Conservation (phyloP, 1,140 invertebrate genomes). For the Drosophila novamexicana region DNA sequence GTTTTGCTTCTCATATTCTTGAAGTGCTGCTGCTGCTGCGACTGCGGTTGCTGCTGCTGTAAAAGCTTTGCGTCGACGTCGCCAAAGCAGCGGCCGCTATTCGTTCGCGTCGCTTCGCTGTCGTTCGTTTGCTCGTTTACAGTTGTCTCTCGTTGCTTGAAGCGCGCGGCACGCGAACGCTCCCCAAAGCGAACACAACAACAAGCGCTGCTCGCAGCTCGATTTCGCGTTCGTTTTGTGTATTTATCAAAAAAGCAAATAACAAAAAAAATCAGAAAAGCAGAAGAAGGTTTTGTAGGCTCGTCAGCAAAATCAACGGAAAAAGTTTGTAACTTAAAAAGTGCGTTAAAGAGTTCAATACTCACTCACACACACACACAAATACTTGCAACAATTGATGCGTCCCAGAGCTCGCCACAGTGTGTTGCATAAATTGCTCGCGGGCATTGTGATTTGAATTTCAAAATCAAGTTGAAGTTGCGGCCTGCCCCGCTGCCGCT, state of each 20-base stretch:
- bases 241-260: conserved; percentile 40
- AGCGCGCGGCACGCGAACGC: conserved; percentile 74
- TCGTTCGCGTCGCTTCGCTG: conserved; percentile 67
- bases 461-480: conserved; percentile 63
- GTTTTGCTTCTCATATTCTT: conserved; percentile 80
- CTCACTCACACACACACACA: background rate
- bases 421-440: conserved; percentile 73
- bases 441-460: conserved; percentile 73
- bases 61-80: conserved; percentile 64
- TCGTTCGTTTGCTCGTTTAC: conserved; percentile 64
- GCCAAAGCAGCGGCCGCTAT: conserved; percentile 48
- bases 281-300: background rate
- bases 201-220: conserved; percentile 30
- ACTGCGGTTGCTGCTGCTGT: conserved; percentile 44
- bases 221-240: conserved; percentile 52
- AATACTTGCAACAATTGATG: conserved; percentile 45
- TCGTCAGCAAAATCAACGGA: conserved; percentile 1
- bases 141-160: conserved; percentile 79
- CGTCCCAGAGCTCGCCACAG: conserved; percentile 27
- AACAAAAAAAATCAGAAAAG: background rate
- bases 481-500: conserved; percentile 2
- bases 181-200: conserved; percentile 44
- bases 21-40: conserved; percentile 21
- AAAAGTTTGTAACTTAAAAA: conserved; percentile 31
- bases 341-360: conserved; percentile 55